These are phyloP conservation scores for Drosophila mulleri DNA, from an alignment of 2,888 invertebrate species.

Conservation along the genomic window DNA sequence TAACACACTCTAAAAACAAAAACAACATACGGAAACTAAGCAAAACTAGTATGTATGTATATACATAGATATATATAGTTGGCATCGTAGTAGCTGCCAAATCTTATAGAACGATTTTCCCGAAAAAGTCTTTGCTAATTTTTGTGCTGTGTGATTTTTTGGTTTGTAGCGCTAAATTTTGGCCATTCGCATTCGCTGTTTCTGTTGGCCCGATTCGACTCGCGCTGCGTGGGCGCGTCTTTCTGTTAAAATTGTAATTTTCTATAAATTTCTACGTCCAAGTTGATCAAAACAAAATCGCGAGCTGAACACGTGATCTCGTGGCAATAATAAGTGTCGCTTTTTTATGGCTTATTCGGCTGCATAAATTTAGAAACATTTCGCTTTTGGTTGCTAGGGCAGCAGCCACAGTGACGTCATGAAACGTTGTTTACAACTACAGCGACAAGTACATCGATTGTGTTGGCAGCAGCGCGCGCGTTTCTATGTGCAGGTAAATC, in stretches of 20 bases:
- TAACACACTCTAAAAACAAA: constrained; percentile 35
- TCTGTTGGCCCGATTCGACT: constrained; percentile 30
- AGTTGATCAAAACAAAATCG: constrained; percentile 29
- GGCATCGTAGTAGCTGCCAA: constrained; percentile 8
- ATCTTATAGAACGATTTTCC: constrained; percentile 34
- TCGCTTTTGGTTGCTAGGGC: constrained; percentile 31
- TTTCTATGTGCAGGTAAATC: constrained; percentile 55
- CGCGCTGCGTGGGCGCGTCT: constrained; percentile 45
- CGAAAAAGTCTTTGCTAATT: constrained; percentile 1
- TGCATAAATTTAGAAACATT: constrained; percentile 39
- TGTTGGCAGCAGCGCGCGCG: constrained; percentile 27
- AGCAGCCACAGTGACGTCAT: constrained; percentile 36
- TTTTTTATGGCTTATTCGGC: constrained; percentile 49
- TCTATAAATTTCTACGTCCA: constrained; percentile 27
- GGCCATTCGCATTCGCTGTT: constrained; percentile 42
- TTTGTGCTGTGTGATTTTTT: neutral
- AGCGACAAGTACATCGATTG: constrained; percentile 24
- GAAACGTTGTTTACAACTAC: constrained; percentile 30
- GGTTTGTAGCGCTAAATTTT: neutral
- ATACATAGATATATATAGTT: neutral
- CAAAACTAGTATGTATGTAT: constrained; percentile 2
- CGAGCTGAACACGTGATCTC: constrained; percentile 51
- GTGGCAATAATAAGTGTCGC: constrained; percentile 5
- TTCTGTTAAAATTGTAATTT: constrained; percentile 34
- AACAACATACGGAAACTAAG: constrained; percentile 49